A percentile compares a stretch with the other conserved stretches of the same genome.
Evolutionary conservation across 2,888 invertebrate genomes (phyloP).

Genomic region (Ptycholaimellus sp.): DNA sequence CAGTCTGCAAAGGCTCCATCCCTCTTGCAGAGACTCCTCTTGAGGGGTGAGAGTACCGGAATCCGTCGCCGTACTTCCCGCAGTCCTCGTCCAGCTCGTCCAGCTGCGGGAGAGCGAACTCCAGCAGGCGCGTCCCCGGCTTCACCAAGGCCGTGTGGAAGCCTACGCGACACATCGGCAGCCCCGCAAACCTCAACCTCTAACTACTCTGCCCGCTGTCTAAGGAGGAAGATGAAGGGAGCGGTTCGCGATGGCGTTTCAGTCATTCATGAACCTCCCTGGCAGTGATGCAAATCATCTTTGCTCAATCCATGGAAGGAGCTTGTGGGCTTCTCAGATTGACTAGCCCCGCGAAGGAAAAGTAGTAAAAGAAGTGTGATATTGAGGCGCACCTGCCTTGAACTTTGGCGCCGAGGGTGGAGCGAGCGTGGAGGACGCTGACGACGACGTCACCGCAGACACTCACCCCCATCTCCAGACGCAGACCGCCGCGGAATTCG

Average conservation of each 20-base stretch:
- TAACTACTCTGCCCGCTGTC: too few relatives aligned
- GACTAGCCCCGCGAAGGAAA: too few relatives aligned
- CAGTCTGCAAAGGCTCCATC: neutral
- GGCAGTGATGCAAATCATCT: too few relatives aligned
- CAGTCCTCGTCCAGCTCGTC: constrained; percentile 9
- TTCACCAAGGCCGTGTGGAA: constrained; percentile 56
- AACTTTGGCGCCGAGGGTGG: constrained; percentile 34
- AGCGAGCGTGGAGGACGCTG: constrained; percentile 38
- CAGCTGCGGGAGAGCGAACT: constrained; percentile 9
- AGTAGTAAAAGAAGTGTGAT: too few relatives aligned
- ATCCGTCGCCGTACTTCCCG: constrained; percentile 7
- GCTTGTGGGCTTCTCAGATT: too few relatives aligned
- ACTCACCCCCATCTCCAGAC: constrained; percentile 47
- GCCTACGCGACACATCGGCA: constrained; percentile 11
- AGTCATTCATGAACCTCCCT: constrained; percentile 1
- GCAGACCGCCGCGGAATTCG: constrained; percentile 26
- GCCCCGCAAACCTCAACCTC: neutral
- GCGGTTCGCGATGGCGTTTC: too few relatives aligned
- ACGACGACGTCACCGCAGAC: constrained; percentile 64
- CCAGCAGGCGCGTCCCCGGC: constrained; percentile 2
- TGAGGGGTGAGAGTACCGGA: constrained; percentile 9
- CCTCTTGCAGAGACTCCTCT: too few relatives aligned
- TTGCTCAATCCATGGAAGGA: too few relatives aligned
- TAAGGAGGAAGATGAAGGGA: too few relatives aligned
- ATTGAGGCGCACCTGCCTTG: constrained; percentile 37